A percentile compares a stretch with the other conserved stretches of the same genome.
Evolutionary conservation across 2,113 vertebrate species (phyloP).

Genomic region (Osmerus mordax): DNA sequence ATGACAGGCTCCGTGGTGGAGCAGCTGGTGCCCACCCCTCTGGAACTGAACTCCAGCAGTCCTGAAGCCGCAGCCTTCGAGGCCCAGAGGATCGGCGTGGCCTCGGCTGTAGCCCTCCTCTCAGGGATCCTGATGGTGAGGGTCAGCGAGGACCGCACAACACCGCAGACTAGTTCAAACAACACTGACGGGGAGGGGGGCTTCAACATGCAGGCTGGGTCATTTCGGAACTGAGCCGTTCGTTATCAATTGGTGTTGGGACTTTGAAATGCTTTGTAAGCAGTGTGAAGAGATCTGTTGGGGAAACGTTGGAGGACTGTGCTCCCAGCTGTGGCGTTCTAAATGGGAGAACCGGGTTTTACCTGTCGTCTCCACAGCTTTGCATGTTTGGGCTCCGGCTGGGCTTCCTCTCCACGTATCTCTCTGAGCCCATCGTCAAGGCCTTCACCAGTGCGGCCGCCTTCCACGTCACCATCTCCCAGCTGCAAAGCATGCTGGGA

Average conservation of each 20-base stretch:
- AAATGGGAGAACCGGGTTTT: background rate
- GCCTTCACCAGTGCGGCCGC: constrained; percentile 89
- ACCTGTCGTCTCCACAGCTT: constrained; percentile 62
- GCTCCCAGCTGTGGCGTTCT: background rate
- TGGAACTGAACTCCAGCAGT: constrained; percentile 71
- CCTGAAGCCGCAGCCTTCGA: constrained; percentile 71
- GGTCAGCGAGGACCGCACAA: background rate
- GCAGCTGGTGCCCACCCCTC: constrained; percentile 76
- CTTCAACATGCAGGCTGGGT: no score
- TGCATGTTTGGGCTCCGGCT: constrained; percentile 86
- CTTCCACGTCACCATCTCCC: constrained; percentile 86
- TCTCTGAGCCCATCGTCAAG: constrained; percentile 89
- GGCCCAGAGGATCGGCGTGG: constrained; percentile 79
- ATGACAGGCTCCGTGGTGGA: constrained; percentile 89
- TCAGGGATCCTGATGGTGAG: constrained; percentile 85
- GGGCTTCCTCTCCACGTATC: constrained; percentile 85
- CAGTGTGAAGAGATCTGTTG: no score
- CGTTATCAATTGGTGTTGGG: no score
- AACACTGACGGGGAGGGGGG: background rate
- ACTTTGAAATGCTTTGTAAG: no score
- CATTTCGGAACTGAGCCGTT: no score
- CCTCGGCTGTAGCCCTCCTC: constrained; percentile 81
- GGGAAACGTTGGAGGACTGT: no score
- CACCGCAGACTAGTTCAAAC: background rate
- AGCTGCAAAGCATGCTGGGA: constrained; percentile 87